Evolutionary conservation across 2,888 invertebrate genomes (phyloP).

Genomic region (Plutella xylostella): DNA sequence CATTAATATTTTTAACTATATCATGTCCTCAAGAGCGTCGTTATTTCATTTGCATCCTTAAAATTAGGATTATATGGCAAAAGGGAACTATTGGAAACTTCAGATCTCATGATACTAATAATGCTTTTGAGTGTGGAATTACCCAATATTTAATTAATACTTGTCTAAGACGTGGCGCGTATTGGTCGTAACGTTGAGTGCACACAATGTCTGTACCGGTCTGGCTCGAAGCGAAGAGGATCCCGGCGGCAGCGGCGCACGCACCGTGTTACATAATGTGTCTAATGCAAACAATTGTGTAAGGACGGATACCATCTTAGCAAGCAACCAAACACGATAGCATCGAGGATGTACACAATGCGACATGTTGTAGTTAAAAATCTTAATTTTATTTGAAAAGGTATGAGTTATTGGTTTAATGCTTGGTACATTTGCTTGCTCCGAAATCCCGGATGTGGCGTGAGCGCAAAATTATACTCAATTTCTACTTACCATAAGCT

Average conservation of each 20-base stretch:
- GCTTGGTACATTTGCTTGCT: constrained; percentile 59
- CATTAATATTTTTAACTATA: constrained; percentile 67
- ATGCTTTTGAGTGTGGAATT: constrained; percentile 52
- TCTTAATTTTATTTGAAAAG: constrained; percentile 53
- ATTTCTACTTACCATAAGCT: constrained; percentile 58
- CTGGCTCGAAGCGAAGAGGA: constrained; percentile 27
- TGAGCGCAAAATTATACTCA: constrained; percentile 38
- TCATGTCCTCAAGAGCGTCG: constrained; percentile 65
- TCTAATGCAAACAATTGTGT: constrained; percentile 69
- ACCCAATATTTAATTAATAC: constrained; percentile 16
- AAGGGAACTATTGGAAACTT: constrained; percentile 52
- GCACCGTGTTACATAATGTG: constrained; percentile 22
- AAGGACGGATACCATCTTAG: constrained; percentile 64
- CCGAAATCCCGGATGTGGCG: constrained; percentile 36
- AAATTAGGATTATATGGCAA: constrained; percentile 37
- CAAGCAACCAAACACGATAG: constrained; percentile 33
- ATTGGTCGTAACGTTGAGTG: constrained; percentile 26
- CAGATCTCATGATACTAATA: constrained; percentile 64
- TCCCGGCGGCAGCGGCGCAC: constrained; percentile 22
- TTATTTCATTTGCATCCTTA: constrained; percentile 62
- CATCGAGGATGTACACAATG: constrained; percentile 43
- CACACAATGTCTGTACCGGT: constrained; percentile 5
- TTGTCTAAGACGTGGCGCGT: constrained; percentile 1
- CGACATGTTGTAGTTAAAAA: constrained; percentile 70
- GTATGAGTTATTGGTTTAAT: constrained; percentile 65